Conservation (phyloP, 2,113 vertebrate genomes). For the Xenotilapia leptura region DNA sequence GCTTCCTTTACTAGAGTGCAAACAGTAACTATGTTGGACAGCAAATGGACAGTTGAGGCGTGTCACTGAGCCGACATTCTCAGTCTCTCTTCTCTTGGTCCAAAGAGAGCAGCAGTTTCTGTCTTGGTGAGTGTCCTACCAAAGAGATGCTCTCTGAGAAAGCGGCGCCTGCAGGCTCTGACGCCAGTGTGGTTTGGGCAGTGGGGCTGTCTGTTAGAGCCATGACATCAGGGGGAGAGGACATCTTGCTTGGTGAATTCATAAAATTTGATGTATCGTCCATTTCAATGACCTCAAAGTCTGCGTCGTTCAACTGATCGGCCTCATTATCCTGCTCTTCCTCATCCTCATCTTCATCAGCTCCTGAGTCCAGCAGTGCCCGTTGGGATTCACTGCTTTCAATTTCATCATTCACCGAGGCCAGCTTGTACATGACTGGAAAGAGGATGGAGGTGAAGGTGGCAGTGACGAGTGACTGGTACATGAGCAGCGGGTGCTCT, state of each 20-base stretch:
- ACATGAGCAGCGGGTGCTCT: slow-evolving; percentile 77
- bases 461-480: slow-evolving; percentile 70
- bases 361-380: slow-evolving; percentile 71
- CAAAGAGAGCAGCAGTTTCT: slow-evolving; percentile 38
- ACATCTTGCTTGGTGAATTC: slow-evolving; percentile 41
- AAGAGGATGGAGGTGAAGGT: slow-evolving; percentile 79
- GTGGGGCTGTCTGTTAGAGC: neutral
- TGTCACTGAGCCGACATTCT: neutral
- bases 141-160: neutral
- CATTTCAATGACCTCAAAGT: slow-evolving; percentile 89
- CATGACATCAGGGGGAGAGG: neutral
- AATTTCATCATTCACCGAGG: slow-evolving; percentile 65
- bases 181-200: neutral
- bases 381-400: slow-evolving; percentile 75
- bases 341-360: slow-evolving; percentile 70
- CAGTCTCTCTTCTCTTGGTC: slow-evolving; percentile 75
- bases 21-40: neutral
- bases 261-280: slow-evolving; percentile 61
- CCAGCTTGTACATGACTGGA: slow-evolving; percentile 85
- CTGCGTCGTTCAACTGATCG: slow-evolving; percentile 79
- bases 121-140: slow-evolving; percentile 41
- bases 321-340: slow-evolving; percentile 62
- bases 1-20: neutral
- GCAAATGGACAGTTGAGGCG: neutral
- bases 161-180: neutral